Percentiles rank a stretch among this genome's conserved stretches.
Conservation (phyloP, 1,140 invertebrate genomes). For the Cydia amplana region DNA sequence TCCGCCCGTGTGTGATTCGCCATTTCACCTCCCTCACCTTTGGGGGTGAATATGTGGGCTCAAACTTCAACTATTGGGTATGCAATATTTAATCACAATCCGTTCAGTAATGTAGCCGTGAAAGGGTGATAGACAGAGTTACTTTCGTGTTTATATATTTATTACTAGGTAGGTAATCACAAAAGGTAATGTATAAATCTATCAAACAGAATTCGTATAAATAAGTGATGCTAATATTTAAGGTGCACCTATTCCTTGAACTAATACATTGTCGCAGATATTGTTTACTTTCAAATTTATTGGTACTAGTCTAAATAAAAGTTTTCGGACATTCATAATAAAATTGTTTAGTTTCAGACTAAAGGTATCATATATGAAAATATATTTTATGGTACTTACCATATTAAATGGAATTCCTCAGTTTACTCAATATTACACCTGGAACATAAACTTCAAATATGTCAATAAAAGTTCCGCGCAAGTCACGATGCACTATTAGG, state of each 20-base stretch:
- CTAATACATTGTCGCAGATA: neutral
- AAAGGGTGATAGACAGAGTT: neutral
- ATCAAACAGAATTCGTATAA: neutral
- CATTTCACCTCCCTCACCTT: too few relatives aligned
- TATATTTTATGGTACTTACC: neutral
- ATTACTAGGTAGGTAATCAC: too few relatives aligned
- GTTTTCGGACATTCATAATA: neutral
- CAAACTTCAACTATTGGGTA: too few relatives aligned
- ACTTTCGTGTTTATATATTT: neutral
- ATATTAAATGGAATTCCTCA: neutral
- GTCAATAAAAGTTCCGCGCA: neutral
- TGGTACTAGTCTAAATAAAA: neutral
- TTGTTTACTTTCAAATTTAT: neutral
- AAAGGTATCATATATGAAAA: neutral
- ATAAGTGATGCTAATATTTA: neutral
- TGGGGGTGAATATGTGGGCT: too few relatives aligned
- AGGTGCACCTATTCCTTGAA: neutral
- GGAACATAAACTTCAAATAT: constrained; percentile 6
- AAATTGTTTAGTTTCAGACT: neutral
- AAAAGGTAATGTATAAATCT: neutral
- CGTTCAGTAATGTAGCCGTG: neutral
- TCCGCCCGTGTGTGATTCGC: too few relatives aligned
- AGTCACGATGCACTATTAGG: neutral
- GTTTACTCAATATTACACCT: constrained; percentile 7
- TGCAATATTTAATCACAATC: too few relatives aligned